These are phyloP conservation scores for Stegodyphus mimosarum DNA, from an alignment of 1,140 invertebrate genomes.

Conservation along the genomic window DNA sequence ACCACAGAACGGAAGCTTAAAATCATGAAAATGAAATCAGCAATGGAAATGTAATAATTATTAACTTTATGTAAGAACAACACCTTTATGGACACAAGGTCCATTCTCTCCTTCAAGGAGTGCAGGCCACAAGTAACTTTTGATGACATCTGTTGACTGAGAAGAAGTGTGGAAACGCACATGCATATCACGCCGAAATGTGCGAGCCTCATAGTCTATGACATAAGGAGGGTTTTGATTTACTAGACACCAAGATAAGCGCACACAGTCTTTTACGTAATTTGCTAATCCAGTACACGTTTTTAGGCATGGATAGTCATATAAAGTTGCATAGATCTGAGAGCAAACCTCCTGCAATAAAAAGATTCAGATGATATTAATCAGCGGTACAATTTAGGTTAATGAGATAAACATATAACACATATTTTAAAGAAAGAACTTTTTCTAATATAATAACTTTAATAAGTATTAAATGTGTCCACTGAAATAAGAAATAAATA, in stretches of 20 bases:
- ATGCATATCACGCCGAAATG: constrained; percentile 74
- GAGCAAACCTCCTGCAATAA: constrained; percentile 74
- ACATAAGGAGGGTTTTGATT: constrained; percentile 68
- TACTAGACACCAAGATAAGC: constrained; percentile 76
- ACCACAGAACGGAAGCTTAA: too few species aligned
- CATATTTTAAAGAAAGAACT: neutral
- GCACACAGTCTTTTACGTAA: constrained; percentile 76
- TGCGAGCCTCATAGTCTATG: constrained; percentile 72
- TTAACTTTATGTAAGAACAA: constrained; percentile 75
- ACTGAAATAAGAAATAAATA: too few species aligned
- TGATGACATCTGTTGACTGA: constrained; percentile 72
- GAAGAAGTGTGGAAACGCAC: constrained; percentile 76
- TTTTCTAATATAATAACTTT: neutral
- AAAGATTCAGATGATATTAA: neutral
- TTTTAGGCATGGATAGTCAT: constrained; percentile 80
- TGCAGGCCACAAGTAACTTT: constrained; percentile 79
- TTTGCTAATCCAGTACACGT: constrained; percentile 73
- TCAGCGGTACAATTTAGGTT: neutral
- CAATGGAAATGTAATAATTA: too few species aligned
- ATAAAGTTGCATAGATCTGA: constrained; percentile 78
- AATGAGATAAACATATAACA: neutral
- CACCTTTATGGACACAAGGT: constrained; percentile 77
- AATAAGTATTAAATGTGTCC: too few species aligned
- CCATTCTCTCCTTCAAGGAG: constrained; percentile 75
- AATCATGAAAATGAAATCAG: too few species aligned